These are phyloP conservation scores for Eupleurogrammus muticus DNA, from an alignment of 2,797 vertebrate genomes.

Conservation along the genomic window DNA sequence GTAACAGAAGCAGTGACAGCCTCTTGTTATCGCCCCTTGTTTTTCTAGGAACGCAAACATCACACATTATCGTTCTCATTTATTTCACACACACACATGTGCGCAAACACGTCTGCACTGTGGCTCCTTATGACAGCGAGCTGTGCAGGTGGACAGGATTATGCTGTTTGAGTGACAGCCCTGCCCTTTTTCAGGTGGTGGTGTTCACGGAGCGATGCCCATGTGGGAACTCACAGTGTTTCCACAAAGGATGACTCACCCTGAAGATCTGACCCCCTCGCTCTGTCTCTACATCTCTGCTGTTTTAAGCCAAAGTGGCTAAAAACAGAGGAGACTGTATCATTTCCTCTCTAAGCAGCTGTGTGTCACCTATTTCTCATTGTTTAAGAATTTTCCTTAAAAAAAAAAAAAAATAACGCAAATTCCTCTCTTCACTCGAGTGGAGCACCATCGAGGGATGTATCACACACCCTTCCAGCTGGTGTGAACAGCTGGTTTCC, in stretches of 20 bases:
- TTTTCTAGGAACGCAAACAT: slow-evolving; percentile 1
- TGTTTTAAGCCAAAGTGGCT: slow-evolving; percentile 9
- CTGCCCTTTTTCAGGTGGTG: slow-evolving; percentile 57
- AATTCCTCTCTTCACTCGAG: background rate
- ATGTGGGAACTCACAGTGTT: slow-evolving; percentile 50
- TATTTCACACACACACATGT: background rate
- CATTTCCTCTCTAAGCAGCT: background rate
- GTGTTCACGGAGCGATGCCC: slow-evolving; percentile 24
- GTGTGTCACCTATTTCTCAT: background rate
- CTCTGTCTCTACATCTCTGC: slow-evolving; percentile 6
- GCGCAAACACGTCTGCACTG: background rate
- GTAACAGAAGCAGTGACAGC: slow-evolving; percentile 56
- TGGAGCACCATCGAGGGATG: background rate
- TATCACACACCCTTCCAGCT: slow-evolving; percentile 24
- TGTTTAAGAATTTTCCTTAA: slow-evolving; percentile 2
- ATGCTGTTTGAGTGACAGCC: slow-evolving; percentile 57
- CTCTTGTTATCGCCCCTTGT: slow-evolving; percentile 20
- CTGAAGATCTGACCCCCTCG: slow-evolving; percentile 35
- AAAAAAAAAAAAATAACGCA: background rate
- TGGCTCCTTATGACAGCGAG: background rate
- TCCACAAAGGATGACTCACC: slow-evolving; percentile 64
- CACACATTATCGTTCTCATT: background rate
- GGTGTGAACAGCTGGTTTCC: slow-evolving; percentile 30
- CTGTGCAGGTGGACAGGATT: slow-evolving; percentile 27
- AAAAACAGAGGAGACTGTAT: no score